Base-by-base conservation (phyloP, 1,140 invertebrate species). In the Procambarus clarkii region DNA sequence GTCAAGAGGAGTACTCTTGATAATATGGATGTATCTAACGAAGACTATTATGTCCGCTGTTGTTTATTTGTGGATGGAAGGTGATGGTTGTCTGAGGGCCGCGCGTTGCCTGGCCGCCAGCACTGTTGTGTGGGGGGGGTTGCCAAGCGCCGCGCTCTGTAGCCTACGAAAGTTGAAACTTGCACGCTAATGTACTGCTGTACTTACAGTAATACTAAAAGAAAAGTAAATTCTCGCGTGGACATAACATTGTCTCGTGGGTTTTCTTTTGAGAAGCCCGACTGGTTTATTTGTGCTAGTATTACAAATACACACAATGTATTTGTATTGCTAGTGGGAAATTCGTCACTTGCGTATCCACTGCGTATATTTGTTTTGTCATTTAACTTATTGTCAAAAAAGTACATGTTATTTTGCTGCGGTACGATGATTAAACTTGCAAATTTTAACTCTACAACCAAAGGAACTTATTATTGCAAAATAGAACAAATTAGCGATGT, bases 31-130 rank as follows among this genome's bases (percentile, higher is more conserved):
- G 69, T 74, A 11, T 83, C 11, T 83, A n/a, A 45, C 34, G 24
- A 44, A 83, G 21, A 60, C 46, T 69, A 69, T 83, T 83, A 83
- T 83, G 81, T 58, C 58, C 80, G 34, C 60, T 82, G 24, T 60
- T 82, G 64, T 18, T 21, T 18, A 4, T 69, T 69, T 69, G 64
- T 69, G 21, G 11, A 69, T 18, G 13, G 21, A 69, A 69, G 64
- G 21, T 21, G 18, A 69, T 11, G 64, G 13, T 69, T 21, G 18
- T 18, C 64, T 69, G 11, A 18, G 18, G 18, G 64, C 13, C 18
- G 64, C 64, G 21, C 18, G 64, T 18, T 69, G 64, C 64, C 64
- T 69, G 64, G 64, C 18, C 3, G 11, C 13, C 18, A 58, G 64
- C 18, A 18, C 3, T 69, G 64, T 18, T 69, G 18, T 21, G 64